phyloP scores from a whole-genome alignment of 2,113 vertebrate genomes.

The Laterallus jamaicensis region DNA sequence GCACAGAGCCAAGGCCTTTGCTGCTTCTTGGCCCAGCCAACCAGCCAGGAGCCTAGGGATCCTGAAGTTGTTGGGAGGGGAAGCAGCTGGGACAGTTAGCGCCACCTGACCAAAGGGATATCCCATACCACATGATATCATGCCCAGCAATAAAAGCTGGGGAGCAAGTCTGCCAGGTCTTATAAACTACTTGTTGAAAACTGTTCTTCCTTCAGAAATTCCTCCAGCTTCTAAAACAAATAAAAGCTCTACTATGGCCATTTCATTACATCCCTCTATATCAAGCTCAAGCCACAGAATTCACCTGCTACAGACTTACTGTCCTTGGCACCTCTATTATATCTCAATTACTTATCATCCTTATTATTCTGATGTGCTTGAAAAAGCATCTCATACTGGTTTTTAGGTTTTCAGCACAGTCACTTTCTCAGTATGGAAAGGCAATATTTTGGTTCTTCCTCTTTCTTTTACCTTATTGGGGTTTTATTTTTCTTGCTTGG shows the following conservation, averaged over 20 bases:
- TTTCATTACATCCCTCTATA: rapidly evolving
- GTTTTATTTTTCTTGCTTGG: background rate
- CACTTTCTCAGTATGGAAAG: background rate
- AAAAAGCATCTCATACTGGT: background rate
- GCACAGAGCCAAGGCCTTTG: background rate
- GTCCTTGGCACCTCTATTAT: background rate
- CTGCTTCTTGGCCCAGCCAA: background rate
- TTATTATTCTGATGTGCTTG: background rate
- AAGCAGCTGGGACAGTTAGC: background rate
- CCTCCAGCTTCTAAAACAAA: background rate
- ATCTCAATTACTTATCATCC: background rate
- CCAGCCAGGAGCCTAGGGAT: background rate
- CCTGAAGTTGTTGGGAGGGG: background rate
- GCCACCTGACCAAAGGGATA: background rate
- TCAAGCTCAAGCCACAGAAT: background rate
- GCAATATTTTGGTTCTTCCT: background rate
- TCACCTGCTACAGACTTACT: background rate
- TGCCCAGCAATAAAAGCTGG: background rate
- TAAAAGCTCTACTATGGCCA: background rate
- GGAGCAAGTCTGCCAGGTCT: background rate
- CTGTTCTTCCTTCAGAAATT: background rate
- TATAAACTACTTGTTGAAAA: background rate
- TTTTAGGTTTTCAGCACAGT: background rate
- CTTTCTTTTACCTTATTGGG: background rate
- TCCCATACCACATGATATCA: rapidly evolving